phyloP scores from a whole-genome alignment of 2,888 invertebrate genomes.

The Drosophila anomalipes region DNA sequence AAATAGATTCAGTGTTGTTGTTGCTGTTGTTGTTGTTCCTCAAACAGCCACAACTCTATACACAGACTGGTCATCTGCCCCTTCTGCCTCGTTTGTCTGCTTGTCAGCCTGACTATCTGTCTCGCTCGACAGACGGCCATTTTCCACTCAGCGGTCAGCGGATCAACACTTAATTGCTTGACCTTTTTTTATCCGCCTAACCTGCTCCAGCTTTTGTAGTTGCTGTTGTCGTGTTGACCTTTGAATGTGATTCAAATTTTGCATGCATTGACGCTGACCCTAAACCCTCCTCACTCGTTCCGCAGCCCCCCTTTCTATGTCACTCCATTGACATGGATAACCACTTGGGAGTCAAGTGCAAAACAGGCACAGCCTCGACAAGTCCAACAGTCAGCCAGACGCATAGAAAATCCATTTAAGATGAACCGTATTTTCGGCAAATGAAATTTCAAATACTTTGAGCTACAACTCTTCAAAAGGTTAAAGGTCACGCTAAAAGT shows the following conservation, averaged over 20 bases:
- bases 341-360: constrained; percentile 73
- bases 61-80: constrained; percentile 2
- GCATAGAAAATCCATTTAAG: constrained; percentile 33
- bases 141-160: constrained; percentile 49
- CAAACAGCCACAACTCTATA: constrained; percentile 58
- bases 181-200: constrained; percentile 53
- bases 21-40: constrained; percentile 23
- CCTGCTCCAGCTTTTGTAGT: constrained; percentile 29
- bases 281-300: background rate
- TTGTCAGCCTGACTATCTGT: constrained; percentile 29
- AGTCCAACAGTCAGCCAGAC: constrained; percentile 22
- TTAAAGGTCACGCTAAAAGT: constrained; percentile 3
- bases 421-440: constrained; percentile 7
- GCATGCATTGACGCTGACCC: constrained; percentile 56
- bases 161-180: constrained; percentile 79
- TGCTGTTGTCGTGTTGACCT: constrained; percentile 47
- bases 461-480: constrained; percentile 1
- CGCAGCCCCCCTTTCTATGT: constrained; percentile 22
- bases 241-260: constrained; percentile 63
- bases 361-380: constrained; percentile 47
- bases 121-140: constrained; percentile 43
- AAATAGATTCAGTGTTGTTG: constrained; percentile 1
- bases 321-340: constrained; percentile 77
- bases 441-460: constrained; percentile 3
- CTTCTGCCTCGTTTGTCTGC: background rate